Base-by-base conservation (phyloP, 2,113 vertebrate species). In the Tautogolabrus adspersus region DNA sequence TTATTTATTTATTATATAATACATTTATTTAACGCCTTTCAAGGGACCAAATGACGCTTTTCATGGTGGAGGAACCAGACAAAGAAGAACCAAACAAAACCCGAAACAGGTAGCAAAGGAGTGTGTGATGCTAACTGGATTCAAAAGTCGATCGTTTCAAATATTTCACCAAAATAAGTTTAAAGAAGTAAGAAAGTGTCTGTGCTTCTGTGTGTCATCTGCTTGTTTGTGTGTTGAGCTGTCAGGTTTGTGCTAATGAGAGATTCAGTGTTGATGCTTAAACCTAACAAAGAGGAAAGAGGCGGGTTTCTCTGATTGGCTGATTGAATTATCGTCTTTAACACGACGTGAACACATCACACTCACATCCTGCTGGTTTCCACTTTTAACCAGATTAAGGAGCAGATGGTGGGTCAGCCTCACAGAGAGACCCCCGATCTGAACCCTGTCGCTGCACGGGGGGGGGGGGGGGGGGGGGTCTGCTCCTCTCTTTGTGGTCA, bases 321-420 rank as follows among this genome's bases (percentile, higher is more conserved):
- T 78, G 62, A 82, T 84, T 78, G 2, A 72, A 79, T 81, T 40
- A 75, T 8, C 10, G 18, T 57, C 51, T 54, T 73, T 47, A 71
- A 71, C 64, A 21, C 22, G 9, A 34, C n/a, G 65, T 55, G 19
- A 72, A 70, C 65, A 49, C 62, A 46, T 46, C 13, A 61, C 23
- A 38, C 47, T 38, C 46, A 72, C 60, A 38, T 38, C 44, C 57
- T 3, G n/a, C 3, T 23, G 66, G 44, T 9, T 75, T 82, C 68
- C 10, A 37, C n/a, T 60, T 74, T 47, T 82, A 85, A 83, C 59
- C 0, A 66, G 76, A 83, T 81, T 75, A 79, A 74, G 49, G 58
- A 70, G 85, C 88, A 87, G 85, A 87, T 89, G 85, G 85, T 76
- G 47, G 6, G 55, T n/a, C 67, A 10, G 42, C 18, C 30, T 65